Conservation (phyloP, 2,888 invertebrate genomes). For the Xestia ashworthii region DNA sequence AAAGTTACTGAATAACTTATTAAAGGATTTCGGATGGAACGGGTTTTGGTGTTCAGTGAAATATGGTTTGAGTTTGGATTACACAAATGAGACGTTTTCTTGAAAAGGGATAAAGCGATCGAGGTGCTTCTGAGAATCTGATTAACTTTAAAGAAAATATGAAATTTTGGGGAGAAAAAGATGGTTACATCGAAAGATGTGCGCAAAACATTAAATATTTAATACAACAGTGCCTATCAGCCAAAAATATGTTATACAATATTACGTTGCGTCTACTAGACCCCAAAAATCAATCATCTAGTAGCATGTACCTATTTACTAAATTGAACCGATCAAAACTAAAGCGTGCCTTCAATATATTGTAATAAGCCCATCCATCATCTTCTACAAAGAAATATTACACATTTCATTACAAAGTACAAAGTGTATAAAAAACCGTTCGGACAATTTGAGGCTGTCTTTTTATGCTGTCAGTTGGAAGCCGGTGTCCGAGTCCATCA, state of each 20-base stretch:
- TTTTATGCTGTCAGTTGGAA: slow-evolving; percentile 83
- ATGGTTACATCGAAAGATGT: background rate
- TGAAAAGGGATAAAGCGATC: slow-evolving; percentile 16
- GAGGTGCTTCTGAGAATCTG: background rate
- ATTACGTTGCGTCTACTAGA: slow-evolving; percentile 3
- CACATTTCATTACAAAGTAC: slow-evolving; percentile 79
- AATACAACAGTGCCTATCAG: background rate
- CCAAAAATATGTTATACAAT: slow-evolving; percentile 6
- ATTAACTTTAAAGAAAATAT: background rate
- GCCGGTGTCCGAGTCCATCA: slow-evolving; percentile 81
- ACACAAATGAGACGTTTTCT: slow-evolving; percentile 42
- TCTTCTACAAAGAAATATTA: slow-evolving; percentile 75
- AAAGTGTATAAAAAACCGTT: slow-evolving; percentile 69
- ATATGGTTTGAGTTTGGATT: slow-evolving; percentile 28
- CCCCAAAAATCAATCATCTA: slow-evolving; percentile 56
- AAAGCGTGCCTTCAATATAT: slow-evolving; percentile 66
- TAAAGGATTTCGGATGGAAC: slow-evolving; percentile 51
- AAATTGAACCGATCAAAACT: slow-evolving; percentile 68
- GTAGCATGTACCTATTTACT: slow-evolving; percentile 47
- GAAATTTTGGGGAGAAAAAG: background rate
- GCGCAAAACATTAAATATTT: background rate
- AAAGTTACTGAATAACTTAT: slow-evolving; percentile 49
- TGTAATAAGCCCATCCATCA: slow-evolving; percentile 70
- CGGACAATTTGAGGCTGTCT: slow-evolving; percentile 73
- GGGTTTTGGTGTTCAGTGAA: slow-evolving; percentile 41